phyloP scores from a whole-genome alignment of 2,797 vertebrate genomes.

The Avahi laniger region DNA sequence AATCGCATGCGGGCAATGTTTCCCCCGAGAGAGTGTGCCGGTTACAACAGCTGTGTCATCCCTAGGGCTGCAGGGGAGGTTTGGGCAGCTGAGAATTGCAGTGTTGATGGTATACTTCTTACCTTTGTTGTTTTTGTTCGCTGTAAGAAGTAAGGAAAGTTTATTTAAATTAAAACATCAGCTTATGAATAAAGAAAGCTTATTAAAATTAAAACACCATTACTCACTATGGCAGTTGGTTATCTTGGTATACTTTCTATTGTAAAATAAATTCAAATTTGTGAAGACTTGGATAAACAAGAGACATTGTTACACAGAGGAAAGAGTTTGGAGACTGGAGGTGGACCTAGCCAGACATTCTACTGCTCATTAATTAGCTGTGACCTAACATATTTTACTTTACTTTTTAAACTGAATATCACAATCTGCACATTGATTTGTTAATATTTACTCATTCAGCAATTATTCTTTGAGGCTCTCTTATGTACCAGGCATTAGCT shows the following conservation, averaged over 20 bases:
- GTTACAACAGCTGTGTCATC: conserved; percentile 73
- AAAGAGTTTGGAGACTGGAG: background rate
- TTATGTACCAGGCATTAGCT: background rate
- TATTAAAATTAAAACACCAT: background rate
- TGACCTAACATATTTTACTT: background rate
- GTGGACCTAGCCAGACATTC: background rate
- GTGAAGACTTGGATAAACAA: background rate
- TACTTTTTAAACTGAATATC: background rate
- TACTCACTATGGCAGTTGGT: background rate
- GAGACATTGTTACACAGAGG: background rate
- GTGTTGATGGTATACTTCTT: background rate
- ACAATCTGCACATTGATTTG: background rate
- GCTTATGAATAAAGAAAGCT: background rate
- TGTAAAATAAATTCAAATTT: conserved; percentile 12
- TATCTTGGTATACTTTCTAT: background rate
- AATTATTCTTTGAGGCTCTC: background rate
- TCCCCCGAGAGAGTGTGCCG: conserved; percentile 61
- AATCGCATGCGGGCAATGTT: conserved; percentile 67
- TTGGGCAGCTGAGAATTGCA: background rate
- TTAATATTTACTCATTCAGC: background rate
- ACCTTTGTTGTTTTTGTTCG: background rate
- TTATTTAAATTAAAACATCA: conserved; percentile 14
- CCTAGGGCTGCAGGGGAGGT: background rate
- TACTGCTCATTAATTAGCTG: conserved; percentile 10
- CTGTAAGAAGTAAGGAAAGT: background rate